Base-by-base conservation (phyloP, 2,888 invertebrate species). In the Ligdia adustata region DNA sequence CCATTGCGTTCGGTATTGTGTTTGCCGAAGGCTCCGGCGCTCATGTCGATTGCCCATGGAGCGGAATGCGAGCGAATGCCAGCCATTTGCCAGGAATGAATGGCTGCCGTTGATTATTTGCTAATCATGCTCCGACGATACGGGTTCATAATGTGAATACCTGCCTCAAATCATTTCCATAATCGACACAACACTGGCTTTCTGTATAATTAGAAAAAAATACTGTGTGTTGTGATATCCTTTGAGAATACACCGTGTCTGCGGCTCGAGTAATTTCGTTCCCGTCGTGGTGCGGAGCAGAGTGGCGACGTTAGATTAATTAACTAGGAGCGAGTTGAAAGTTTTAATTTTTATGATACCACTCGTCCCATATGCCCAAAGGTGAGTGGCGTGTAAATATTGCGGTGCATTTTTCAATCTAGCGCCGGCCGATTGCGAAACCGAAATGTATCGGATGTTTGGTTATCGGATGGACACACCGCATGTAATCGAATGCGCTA, bases 41-140 rank as follows among this genome's bases (percentile, higher is more conserved):
- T 79, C 82, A 75, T 84, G 87, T 87, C 79, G 82, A 83, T 83
- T 79, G 81, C 69, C 79, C 78, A 79, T 83, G 74, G 76, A 72
- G 71, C 64, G 73, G 72, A 73, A 76, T 66, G 72, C 69, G 74
- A 69, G 64, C 65, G 58, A 65, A 62, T 60, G 66, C 60, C 63
- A 63, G 67, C 71, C 76, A 72, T 75, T 79, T 75, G 71, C 69
- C 60, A 62, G 69, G 66, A 75, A 76, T 80, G 74, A 80, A 79
- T 72, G 62, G 66, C 27, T 28, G 32, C 67, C 60, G 52, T 71
- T 72, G 66, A 75, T 78, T 75, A 75, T 75, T 72, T 69, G 68
- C 73, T 79, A 79, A 82, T 79, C 70, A 76, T 72, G 66, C 65
- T 55, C 41, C 49, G 52, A 48, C 59, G 56, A 60, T 65, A 66